Evolutionary conservation across 2,797 vertebrate genomes (phyloP).

Genomic region (Diplodus sargus): DNA sequence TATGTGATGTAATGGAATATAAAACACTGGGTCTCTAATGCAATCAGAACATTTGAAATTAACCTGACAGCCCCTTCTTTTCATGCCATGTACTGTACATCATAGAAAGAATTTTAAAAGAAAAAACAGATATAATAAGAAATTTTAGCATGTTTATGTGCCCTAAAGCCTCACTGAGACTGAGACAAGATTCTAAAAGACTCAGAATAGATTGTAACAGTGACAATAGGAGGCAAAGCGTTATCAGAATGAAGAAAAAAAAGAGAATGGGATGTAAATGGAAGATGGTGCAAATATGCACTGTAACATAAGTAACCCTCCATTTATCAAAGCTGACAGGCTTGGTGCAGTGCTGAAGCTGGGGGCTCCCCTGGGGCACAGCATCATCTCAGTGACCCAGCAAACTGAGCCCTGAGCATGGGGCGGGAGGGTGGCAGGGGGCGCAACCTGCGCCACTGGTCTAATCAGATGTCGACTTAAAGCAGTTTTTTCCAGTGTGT

Average conservation of each 20-base stretch:
- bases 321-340: slow-evolving; percentile 42
- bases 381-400: slow-evolving; percentile 33
- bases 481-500: too few relatives aligned
- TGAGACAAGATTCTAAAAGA: not conserved
- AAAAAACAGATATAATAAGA: not conserved
- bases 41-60: not conserved
- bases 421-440: not conserved
- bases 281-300: slow-evolving; percentile 10
- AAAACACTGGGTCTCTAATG: not conserved
- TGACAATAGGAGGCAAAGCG: not conserved
- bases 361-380: not conserved
- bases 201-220: not conserved
- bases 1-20: not conserved
- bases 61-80: not conserved
- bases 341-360: not conserved
- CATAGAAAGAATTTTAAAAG: not conserved
- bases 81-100: too few relatives aligned
- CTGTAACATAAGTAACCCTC: not conserved
- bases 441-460: not conserved
- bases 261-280: not conserved
- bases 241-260: not conserved
- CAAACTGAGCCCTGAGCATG: not conserved
- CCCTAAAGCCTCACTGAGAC: not conserved
- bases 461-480: not conserved
- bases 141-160: not conserved